Evolutionary conservation across 2,113 vertebrate species (phyloP), one percentile per base, ranked within the genome.

Genomic region (Tautogolabrus adspersus): DNA sequence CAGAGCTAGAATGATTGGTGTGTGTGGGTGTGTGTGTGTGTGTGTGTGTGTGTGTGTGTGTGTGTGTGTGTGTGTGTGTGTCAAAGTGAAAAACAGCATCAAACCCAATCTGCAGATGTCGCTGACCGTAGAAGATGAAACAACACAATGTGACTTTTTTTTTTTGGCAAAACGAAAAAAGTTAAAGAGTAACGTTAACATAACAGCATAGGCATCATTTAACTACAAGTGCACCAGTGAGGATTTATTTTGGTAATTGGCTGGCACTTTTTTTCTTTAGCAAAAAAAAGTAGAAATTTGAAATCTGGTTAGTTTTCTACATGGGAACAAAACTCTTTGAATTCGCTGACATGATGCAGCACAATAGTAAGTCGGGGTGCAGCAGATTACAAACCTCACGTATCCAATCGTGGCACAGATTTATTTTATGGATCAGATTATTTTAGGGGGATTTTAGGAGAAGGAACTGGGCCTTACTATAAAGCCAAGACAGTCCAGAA

Each of bases 51-150:
- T n/a, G n/a, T n/a, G n/a, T n/a, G n/a, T n/a, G n/a, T n/a, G n/a
- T n/a, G n/a, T n/a, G n/a, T n/a, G n/a, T n/a, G n/a, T n/a, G n/a
- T n/a, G n/a, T n/a, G n/a, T n/a, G n/a, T n/a, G n/a, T n/a, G 26
- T 26, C 26, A 26, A 26, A 26, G 46, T 67, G 47, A 63, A 72
- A 66, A 69, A 61, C 38, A 34, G 40, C 72, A 26, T 13, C 13
- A 44, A 54, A 67, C 66, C 12, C 34, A 70, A 63, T 52, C 56
- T 72, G 64, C 77, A 82, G 68, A 71, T 77, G 68, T 67, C 1
- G 9, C 59, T 58, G 64, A 67, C 64, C 67, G 47, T 80, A 57
- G 68, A 68, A 49, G 44, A 84, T 68, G 40, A 77, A 54, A 65
- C 49, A 13, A 62, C 62, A 76, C 55, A 34, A 57, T 47, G 73